Percentiles rank a stretch among this genome's conserved stretches.
phyloP scores from a whole-genome alignment of 2,888 invertebrate species.

The Syritta pipiens region DNA sequence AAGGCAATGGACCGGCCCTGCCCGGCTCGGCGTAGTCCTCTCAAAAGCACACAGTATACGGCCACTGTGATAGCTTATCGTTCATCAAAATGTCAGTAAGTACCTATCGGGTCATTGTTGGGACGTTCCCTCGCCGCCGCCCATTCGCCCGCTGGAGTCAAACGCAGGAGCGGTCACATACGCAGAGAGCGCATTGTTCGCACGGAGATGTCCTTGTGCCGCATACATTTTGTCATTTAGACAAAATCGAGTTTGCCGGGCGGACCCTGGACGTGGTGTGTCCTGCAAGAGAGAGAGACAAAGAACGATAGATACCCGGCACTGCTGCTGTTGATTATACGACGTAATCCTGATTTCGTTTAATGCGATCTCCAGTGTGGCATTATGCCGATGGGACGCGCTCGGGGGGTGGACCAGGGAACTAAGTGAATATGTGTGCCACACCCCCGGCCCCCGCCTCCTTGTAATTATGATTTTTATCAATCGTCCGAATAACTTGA shows the following conservation, averaged over 20 bases:
- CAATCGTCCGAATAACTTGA: conserved; percentile 58
- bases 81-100: conserved; percentile 69
- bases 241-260: conserved; percentile 27
- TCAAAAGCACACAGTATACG: conserved; percentile 62
- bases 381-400: conserved; percentile 21
- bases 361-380: conserved; percentile 60
- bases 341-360: conserved; percentile 64
- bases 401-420: not conserved
- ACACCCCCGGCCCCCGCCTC: too few species aligned
- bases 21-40: conserved; percentile 8
- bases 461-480: conserved; percentile 68
- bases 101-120: conserved; percentile 69
- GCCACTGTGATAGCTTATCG: conserved; percentile 68
- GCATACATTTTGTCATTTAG: conserved; percentile 38
- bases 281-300: conserved; percentile 16
- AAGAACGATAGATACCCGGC: too few species aligned
- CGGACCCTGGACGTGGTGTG: not conserved
- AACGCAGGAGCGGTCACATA: conserved; percentile 34
- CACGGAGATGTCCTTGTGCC: not conserved
- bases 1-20: conserved; percentile 15
- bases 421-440: conserved; percentile 61
- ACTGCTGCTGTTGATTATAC: conserved; percentile 59
- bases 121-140: conserved; percentile 50
- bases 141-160: conserved; percentile 30
- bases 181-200: conserved; percentile 52